Conservation (phyloP, 2,888 invertebrate species). For the Dascillus cervinus region DNA sequence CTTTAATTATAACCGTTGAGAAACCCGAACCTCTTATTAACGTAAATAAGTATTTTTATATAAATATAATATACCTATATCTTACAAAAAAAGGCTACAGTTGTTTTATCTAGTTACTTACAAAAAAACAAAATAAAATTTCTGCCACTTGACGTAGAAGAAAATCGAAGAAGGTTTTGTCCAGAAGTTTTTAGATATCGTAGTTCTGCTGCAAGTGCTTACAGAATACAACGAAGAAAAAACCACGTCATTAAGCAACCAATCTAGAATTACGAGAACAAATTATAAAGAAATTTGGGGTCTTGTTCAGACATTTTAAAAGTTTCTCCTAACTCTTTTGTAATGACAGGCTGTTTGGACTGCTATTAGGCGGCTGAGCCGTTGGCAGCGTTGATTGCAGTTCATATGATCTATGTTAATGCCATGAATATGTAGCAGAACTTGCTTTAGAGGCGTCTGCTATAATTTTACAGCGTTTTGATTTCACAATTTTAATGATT, state of each 20-base stretch:
- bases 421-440: conserved; percentile 6
- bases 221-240: too few relatives aligned
- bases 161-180: too few relatives aligned
- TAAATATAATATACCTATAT: too few relatives aligned
- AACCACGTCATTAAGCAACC: conserved; percentile 7
- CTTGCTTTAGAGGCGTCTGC: not conserved
- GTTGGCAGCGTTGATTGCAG: conserved; percentile 16
- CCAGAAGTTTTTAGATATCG: too few relatives aligned
- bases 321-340: conserved; percentile 38
- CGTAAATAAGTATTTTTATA: too few relatives aligned
- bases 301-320: conserved; percentile 29
- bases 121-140: not conserved
- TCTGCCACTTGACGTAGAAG: conserved; percentile 1
- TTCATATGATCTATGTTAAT: conserved; percentile 4
- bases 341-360: conserved; percentile 34
- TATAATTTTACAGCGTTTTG: too few relatives aligned
- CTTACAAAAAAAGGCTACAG: not conserved
- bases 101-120: not conserved
- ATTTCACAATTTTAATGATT: too few relatives aligned
- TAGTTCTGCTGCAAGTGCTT: too few relatives aligned
- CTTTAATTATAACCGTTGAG: conserved; percentile 26
- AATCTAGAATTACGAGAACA: conserved; percentile 20
- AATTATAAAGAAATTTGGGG: conserved; percentile 41
- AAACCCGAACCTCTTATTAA: conserved; percentile 25
- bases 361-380: conserved; percentile 18